Evolutionary conservation across 2,113 vertebrate genomes (phyloP).

Genomic region (Chaetura pelagica): DNA sequence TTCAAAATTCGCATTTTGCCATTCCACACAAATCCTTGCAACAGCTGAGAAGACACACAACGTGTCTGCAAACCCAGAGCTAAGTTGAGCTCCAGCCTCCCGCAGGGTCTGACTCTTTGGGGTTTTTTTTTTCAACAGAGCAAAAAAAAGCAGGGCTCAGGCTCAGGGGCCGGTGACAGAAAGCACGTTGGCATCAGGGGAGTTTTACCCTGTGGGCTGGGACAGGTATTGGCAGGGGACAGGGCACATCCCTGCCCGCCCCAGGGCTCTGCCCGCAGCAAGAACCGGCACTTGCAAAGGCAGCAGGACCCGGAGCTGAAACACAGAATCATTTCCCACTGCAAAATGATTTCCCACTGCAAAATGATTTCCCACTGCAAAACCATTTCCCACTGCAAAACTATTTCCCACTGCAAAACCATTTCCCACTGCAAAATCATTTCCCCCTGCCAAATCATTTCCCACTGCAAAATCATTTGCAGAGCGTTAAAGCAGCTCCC

Average conservation of each 20-base stretch:
- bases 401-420: too few species aligned
- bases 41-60: slow-evolving; percentile 86
- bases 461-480: not conserved
- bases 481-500: not conserved
- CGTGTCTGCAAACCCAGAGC: not conserved
- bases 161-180: not conserved
- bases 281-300: not conserved
- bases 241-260: not conserved
- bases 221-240: not conserved
- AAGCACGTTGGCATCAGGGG: not conserved
- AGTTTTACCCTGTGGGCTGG: not conserved
- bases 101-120: not conserved
- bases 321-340: not conserved
- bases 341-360: slow-evolving; percentile 23
- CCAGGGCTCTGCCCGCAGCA: not conserved
- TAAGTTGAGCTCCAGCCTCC: slow-evolving; percentile 52
- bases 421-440: not conserved
- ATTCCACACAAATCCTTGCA: slow-evolving; percentile 78
- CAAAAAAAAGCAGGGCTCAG: not conserved
- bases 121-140: not conserved
- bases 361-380: not conserved
- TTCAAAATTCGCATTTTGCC: slow-evolving; percentile 77
- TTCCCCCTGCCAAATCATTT: not conserved
- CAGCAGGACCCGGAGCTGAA: not conserved
- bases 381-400: too few species aligned